Evolutionary conservation across 1,140 invertebrate genomes (phyloP).

Genomic region (Cydia pomonella): DNA sequence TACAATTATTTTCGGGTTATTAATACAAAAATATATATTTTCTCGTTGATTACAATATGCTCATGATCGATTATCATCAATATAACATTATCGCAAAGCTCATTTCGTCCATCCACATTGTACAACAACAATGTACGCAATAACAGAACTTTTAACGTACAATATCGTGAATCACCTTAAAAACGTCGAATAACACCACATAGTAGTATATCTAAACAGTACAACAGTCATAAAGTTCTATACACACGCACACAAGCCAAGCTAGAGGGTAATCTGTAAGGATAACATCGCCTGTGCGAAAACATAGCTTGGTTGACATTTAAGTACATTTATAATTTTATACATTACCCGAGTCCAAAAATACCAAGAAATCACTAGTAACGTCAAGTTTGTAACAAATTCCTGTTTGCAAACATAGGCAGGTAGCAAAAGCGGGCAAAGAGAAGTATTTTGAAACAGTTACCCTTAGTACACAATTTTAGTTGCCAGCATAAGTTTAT

Average conservation of each 20-base stretch:
- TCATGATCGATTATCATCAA: slow-evolving; percentile 20
- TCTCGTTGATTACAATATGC: slow-evolving; percentile 3
- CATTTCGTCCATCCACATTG: background rate
- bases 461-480: background rate
- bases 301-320: slow-evolving; percentile 47
- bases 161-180: slow-evolving; percentile 36
- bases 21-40: background rate
- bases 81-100: background rate
- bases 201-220: slow-evolving; percentile 47
- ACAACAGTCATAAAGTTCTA: slow-evolving; percentile 45
- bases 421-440: background rate
- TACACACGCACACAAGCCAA: slow-evolving; percentile 66
- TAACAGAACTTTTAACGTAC: background rate
- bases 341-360: slow-evolving; percentile 61
- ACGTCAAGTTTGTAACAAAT: background rate
- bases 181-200: slow-evolving; percentile 54
- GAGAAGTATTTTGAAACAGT: background rate
- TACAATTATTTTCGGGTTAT: background rate
- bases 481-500: slow-evolving; percentile 23
- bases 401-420: background rate
- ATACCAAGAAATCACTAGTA: slow-evolving; percentile 43
- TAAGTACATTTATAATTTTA: background rate
- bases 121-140: background rate
- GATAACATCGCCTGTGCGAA: slow-evolving; percentile 64
- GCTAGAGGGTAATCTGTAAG: slow-evolving; percentile 53